These are phyloP conservation scores for Pseudochirops cupreus DNA, from an alignment of 2,797 vertebrate species.

Conservation along the genomic window DNA sequence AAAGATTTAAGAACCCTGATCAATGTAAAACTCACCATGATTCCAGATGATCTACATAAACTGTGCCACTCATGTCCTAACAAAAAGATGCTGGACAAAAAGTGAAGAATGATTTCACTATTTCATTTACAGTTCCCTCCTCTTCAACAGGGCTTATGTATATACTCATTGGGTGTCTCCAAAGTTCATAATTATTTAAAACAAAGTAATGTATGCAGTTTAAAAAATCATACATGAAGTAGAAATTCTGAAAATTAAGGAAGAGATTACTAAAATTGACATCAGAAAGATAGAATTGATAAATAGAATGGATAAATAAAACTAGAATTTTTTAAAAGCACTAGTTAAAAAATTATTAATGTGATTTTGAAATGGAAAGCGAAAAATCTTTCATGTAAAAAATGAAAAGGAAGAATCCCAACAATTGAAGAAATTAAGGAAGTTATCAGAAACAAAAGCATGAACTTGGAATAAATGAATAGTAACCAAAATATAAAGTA, in stretches of 20 bases:
- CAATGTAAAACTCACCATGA: not conserved
- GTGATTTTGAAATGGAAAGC: no score
- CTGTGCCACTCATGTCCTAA: not conserved
- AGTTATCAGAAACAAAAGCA: no score
- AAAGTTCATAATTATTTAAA: not conserved
- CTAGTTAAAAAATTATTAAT: no score
- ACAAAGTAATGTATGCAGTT: not conserved
- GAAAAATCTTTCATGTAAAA: no score
- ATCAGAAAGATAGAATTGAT: not conserved
- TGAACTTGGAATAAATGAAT: no score
- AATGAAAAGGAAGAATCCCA: no score
- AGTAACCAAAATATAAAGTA: no score
- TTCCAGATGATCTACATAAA: not conserved
- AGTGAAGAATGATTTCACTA: not conserved
- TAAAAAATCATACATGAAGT: not conserved
- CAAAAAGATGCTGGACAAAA: not conserved
- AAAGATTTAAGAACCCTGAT: not conserved
- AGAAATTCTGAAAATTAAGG: not conserved
- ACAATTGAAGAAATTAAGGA: no score
- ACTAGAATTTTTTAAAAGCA: no score
- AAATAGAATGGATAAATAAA: not conserved
- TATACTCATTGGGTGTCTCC: not conserved
- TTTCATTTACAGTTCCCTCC: not conserved
- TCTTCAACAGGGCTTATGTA: not conserved
- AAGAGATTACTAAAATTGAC: no score